Base-by-base conservation (phyloP, 2,113 vertebrate species). In the Lota lota region DNA sequence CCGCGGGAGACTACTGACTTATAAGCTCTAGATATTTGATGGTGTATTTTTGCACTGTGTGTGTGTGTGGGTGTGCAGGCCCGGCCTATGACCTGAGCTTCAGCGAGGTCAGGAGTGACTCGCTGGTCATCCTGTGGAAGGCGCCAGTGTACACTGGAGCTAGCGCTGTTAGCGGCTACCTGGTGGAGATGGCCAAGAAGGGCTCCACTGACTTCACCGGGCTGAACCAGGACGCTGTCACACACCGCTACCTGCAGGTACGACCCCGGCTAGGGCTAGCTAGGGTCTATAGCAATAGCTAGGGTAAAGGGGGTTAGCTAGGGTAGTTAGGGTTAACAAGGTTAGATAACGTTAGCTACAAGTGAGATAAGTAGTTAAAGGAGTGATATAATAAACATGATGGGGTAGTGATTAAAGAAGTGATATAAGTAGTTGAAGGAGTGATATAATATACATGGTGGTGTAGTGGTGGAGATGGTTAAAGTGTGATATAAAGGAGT, bases 81-180 rank as follows among this genome's bases (percentile, higher is more conserved):
- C 97, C 97, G 10, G 87, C 95, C 56, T 95, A 94, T 3, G 96
- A 94, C 81, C 81, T 99, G 87, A 94, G 85, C 0, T 93, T 96
- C 90, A 96, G 95, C 67, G 97, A 99, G 85, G 91, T 99, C 51
- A 92, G 97, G 73, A 78, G 93, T 66, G 80, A 92, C 6, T 98
- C 97, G 1, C 81, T 99, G 79, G 93, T 99, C 66, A 64, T 99
- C 63, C 91, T 95, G 57, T 99, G 97, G 97, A 98, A 93, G 74
- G 90, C 94, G 15, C 97, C 97, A 0, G 83, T 98, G 57, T 99
- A 96, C 72, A 72, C 77, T 0, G 97, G 97, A 22, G 89, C 87
- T 0, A 85, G 93, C 3, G 88, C 93, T 0, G 71, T 99, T 67
- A 92, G 90, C 2, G 97, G 97, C 0, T 99, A 98, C 79, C 85